Base-by-base conservation (phyloP, 2,797 vertebrate species). In the Acanthornis magna region DNA sequence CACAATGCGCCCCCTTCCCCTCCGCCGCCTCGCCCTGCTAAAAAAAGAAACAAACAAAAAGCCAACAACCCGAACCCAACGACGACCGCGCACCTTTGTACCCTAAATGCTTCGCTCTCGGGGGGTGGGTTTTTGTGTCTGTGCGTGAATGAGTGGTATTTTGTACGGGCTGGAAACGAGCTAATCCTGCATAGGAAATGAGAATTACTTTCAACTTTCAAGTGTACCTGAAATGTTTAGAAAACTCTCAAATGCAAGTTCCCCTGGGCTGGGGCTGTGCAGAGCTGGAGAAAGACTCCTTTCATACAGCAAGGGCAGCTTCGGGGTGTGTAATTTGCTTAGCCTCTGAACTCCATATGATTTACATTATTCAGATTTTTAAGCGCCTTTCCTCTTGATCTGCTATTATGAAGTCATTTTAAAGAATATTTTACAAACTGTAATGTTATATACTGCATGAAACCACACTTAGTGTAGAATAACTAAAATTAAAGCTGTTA, bases 131-230 rank as follows among this genome's bases (percentile, higher is more conserved):
- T 91, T 89, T 50, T 97, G 62, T 87, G 77, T 57, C 81, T 91
- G 94, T 93, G 91, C 63, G 96, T 98, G 98, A 98, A 98, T 98
- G 98, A 96, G 93, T 79, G 91, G 96, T 97, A 32, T 98, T 98
- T 98, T 97, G 96, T 98, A 96, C 97, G 96, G 96, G 90, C 95
- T 98, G 98, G 97, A 98, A 98, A 97, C 97, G 94, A 97, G 96
- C 96, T 98, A 98, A 98, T 98, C 98, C 98, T 94, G 98, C 97
- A 95, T 98, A 98, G 99, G 98, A 99, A 99, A 98, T 98, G 97
- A 98, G 98, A 97, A 98, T 99, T 98, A 98, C 98, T 98, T 98
- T 98, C 96, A 98, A 97, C 98, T 99, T 99, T 99, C 97, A 99
- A 98, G 98, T 98, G 97, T 98, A 98, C 98, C 98, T 97, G 97